Percentiles rank a stretch among this genome's conserved stretches.
phyloP scores from a whole-genome alignment of 2,113 vertebrate genomes.

The Phocoena sinus region DNA sequence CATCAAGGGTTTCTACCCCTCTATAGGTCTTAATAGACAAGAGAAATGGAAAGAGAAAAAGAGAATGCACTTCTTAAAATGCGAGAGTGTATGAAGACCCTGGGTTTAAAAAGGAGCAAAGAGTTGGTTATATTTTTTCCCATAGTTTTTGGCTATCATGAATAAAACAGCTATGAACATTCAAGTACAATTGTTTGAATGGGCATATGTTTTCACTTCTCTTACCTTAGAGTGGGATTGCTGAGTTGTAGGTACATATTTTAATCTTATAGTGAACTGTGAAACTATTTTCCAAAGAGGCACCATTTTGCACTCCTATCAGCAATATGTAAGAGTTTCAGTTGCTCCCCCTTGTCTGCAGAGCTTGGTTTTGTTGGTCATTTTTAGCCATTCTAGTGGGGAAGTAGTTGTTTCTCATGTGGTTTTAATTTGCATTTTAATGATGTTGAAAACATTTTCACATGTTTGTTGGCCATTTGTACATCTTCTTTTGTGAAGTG shows the following conservation, averaged over 20 bases:
- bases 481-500: background rate
- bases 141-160: background rate
- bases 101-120: background rate
- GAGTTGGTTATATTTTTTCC: background rate
- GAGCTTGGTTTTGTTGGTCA: background rate
- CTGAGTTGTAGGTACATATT: background rate
- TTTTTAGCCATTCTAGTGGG: background rate
- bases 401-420: background rate
- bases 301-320: background rate
- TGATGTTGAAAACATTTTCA: background rate
- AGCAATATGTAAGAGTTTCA: background rate
- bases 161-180: background rate
- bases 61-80: background rate
- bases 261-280: background rate
- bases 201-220: background rate
- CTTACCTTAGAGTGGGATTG: background rate
- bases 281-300: background rate
- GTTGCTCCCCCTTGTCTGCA: background rate
- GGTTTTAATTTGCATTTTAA: slow-evolving; percentile 26
- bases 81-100: background rate
- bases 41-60: background rate
- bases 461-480: background rate
- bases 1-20: background rate
- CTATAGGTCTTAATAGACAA: background rate
- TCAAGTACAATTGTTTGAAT: background rate